phyloP scores from a whole-genome alignment of 2,113 vertebrate genomes.

The Fulmarus glacialis region DNA sequence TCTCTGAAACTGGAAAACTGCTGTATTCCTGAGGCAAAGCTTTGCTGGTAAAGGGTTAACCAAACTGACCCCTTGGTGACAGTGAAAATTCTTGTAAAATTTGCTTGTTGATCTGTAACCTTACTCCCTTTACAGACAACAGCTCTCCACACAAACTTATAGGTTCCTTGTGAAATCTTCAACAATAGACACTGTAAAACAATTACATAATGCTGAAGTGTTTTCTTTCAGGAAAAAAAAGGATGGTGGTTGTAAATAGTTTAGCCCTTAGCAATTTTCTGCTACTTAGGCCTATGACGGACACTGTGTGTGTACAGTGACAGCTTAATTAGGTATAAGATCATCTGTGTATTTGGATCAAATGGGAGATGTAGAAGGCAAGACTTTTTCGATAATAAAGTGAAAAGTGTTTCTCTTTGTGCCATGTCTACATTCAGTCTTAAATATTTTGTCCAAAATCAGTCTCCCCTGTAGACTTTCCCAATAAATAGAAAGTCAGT shows the following conservation, averaged over 20 bases:
- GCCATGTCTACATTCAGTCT: not conserved
- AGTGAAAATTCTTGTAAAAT: slow-evolving; percentile 1
- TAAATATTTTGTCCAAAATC: not conserved
- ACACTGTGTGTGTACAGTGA: not conserved
- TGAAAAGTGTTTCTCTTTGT: not conserved
- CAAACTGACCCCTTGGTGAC: not conserved
- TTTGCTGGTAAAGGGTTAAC: not conserved
- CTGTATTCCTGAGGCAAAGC: not conserved
- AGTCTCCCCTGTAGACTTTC: not conserved
- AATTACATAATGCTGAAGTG: not conserved
- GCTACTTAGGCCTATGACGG: not conserved
- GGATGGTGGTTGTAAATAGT: not conserved
- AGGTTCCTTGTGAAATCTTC: not conserved
- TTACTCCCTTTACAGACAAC: not conserved
- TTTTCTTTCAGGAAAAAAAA: not conserved
- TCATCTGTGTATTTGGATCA: not conserved
- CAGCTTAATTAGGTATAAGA: not conserved
- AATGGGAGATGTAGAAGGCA: not conserved
- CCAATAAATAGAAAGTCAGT: not conserved
- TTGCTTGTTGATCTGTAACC: not conserved
- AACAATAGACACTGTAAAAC: not conserved
- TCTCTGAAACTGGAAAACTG: not conserved
- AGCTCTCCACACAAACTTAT: not conserved
- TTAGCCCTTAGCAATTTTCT: not conserved
- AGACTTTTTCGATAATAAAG: not conserved